These are phyloP conservation scores for Drosophila austrosaltans DNA, from an alignment of 2,888 invertebrate genomes.

Conservation along the genomic window DNA sequence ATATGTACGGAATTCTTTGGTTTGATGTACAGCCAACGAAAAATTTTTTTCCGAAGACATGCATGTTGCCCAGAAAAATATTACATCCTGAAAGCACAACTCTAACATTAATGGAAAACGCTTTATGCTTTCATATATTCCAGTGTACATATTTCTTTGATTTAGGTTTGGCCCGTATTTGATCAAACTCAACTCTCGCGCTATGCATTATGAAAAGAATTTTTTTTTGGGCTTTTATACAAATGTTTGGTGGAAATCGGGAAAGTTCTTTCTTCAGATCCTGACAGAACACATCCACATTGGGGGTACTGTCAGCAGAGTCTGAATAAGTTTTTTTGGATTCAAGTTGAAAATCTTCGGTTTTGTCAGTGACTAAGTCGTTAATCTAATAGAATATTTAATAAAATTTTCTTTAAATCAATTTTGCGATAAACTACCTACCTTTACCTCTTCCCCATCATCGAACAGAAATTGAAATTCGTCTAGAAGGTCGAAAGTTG, in stretches of 20 bases:
- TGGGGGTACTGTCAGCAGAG: not conserved
- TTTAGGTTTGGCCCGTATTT: not conserved
- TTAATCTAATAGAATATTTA: not conserved
- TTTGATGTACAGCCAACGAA: no score
- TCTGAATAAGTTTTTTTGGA: not conserved
- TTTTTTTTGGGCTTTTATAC: slow-evolving; percentile 18
- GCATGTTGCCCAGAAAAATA: no score
- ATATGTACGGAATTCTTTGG: slow-evolving; percentile 1
- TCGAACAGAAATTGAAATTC: slow-evolving; percentile 4
- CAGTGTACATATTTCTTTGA: slow-evolving; percentile 21
- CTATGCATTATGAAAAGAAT: slow-evolving; percentile 11
- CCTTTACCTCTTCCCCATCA: not conserved
- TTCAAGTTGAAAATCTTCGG: not conserved
- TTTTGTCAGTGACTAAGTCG: not conserved
- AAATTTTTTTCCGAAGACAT: no score
- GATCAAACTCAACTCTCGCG: not conserved
- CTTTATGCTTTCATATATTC: not conserved
- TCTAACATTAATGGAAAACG: no score
- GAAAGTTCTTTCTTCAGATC: slow-evolving; percentile 13
- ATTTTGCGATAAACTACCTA: no score
- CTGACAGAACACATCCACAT: slow-evolving; percentile 20
- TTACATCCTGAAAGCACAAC: no score
- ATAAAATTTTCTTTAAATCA: not conserved
- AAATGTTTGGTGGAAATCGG: not conserved
- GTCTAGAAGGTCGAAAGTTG: not conserved